Conservation (phyloP, 2,113 vertebrate species). For the Phyllopteryx taeniolatus region DNA sequence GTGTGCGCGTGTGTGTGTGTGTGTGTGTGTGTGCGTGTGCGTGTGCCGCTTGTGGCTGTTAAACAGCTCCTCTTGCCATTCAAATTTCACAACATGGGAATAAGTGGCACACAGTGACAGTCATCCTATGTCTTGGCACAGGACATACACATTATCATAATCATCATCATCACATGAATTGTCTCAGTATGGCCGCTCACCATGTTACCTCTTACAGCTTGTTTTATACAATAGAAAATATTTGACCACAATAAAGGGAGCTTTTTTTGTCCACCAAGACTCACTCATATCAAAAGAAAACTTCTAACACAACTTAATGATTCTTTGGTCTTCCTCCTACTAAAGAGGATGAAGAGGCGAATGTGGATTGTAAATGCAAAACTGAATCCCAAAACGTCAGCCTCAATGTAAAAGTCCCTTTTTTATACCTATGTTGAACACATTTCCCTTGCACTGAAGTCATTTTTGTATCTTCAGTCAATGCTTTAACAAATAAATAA, state of each 20-base stretch:
- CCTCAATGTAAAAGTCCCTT: slow-evolving; percentile 30
- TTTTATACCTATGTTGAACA: slow-evolving; percentile 26
- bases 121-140: slow-evolving; percentile 41
- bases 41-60: slow-evolving; percentile 10
- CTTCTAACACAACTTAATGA: slow-evolving; percentile 7
- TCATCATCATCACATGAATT: not conserved
- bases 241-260: slow-evolving; percentile 15
- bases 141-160: slow-evolving; percentile 20
- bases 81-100: slow-evolving; percentile 49
- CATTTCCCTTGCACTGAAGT: not conserved
- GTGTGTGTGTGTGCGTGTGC: slow-evolving; percentile 22
- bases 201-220: not conserved
- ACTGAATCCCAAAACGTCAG: slow-evolving; percentile 15
- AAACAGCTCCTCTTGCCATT: slow-evolving; percentile 59
- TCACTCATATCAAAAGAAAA: slow-evolving; percentile 19
- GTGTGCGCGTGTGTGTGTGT: slow-evolving; percentile 17
- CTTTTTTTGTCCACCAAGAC: slow-evolving; percentile 28
- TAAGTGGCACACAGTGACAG: slow-evolving; percentile 50
- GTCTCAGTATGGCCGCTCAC: not conserved
- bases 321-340: slow-evolving; percentile 21
- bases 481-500: too few relatives aligned
- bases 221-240: slow-evolving; percentile 12
- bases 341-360: not conserved
- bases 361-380: slow-evolving; percentile 27
- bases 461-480: too few relatives aligned